Conservation (phyloP, 2,888 invertebrate species). For the Drosophila hamatofila region DNA sequence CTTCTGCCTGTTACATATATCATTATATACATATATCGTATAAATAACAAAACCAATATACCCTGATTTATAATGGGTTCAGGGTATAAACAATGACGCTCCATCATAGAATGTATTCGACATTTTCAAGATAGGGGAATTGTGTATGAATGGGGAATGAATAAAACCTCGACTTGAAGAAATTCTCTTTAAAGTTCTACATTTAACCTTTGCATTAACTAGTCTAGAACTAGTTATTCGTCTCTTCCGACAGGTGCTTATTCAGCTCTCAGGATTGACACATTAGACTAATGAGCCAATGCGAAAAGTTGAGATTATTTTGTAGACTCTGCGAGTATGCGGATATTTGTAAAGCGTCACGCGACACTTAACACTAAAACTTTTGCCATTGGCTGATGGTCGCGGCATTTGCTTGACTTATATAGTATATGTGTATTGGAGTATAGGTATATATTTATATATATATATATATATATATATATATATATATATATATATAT, state of each 20-base stretch:
- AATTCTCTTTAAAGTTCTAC: background rate
- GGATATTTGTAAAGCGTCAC: constrained; percentile 28
- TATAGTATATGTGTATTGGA: background rate
- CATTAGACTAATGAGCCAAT: constrained; percentile 30
- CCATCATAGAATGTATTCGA: too few species aligned
- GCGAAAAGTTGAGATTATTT: constrained; percentile 36
- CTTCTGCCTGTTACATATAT: too few species aligned
- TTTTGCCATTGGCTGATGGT: constrained; percentile 40
- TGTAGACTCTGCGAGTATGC: constrained; percentile 10
- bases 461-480: background rate
- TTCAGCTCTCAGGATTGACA: constrained; percentile 26
- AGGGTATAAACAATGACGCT: background rate
- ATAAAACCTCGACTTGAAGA: background rate
- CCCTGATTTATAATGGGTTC: background rate
- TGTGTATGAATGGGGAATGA: background rate
- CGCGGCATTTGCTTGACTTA: constrained; percentile 18
- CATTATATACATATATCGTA: too few species aligned
- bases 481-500: background rate
- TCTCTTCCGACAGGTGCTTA: constrained; percentile 7
- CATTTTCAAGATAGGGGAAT: background rate
- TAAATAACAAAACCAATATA: too few species aligned
- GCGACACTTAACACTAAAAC: constrained; percentile 38
- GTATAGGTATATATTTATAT: too few species aligned
- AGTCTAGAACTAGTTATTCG: constrained; percentile 4
- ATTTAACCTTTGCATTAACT: background rate